These are phyloP conservation scores for Drosophila siamana DNA, from an alignment of 2,888 invertebrate species.

Conservation along the genomic window DNA sequence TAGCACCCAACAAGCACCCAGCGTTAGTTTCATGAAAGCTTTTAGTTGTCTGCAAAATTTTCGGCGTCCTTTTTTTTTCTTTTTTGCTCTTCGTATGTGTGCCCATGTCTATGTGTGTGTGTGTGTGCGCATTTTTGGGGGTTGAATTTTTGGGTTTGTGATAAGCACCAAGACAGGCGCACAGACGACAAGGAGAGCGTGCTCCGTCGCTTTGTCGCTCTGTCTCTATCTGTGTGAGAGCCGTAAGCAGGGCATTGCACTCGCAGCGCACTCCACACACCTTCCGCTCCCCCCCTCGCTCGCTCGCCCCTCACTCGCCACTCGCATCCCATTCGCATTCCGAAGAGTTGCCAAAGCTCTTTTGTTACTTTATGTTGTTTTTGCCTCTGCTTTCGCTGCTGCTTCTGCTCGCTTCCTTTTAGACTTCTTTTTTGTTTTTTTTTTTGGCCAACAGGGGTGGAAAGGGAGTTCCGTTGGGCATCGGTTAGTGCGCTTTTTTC, in stretches of 20 bases:
- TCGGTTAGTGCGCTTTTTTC: neutral
- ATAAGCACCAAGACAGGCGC: slow-evolving; percentile 76
- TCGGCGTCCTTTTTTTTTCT: slow-evolving; percentile 67
- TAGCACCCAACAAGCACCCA: slow-evolving; percentile 1
- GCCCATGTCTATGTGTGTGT: neutral
- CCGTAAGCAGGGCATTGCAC: slow-evolving; percentile 81
- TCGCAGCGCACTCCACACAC: slow-evolving; percentile 48
- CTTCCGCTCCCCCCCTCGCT: slow-evolving; percentile 2
- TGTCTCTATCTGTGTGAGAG: slow-evolving; percentile 29
- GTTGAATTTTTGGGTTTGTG: slow-evolving; percentile 73
- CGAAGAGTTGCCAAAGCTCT: slow-evolving; percentile 44
- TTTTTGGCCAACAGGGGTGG: neutral
- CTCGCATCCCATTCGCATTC: slow-evolving; percentile 40
- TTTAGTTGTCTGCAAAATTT: slow-evolving; percentile 79
- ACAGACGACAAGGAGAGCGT: slow-evolving; percentile 60
- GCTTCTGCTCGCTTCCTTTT: neutral
- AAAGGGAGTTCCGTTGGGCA: neutral
- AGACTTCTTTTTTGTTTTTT: neutral
- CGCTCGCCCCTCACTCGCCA: slow-evolving; percentile 6
- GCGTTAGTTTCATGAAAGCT: slow-evolving; percentile 78
- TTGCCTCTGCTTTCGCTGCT: slow-evolving; percentile 5
- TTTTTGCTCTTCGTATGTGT: slow-evolving; percentile 20
- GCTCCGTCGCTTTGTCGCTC: slow-evolving; percentile 15
- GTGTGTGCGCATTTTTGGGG: slow-evolving; percentile 63
- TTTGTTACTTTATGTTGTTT: slow-evolving; percentile 21